Conservation (phyloP, 2,888 invertebrate genomes). For the Heliconius cydno region DNA sequence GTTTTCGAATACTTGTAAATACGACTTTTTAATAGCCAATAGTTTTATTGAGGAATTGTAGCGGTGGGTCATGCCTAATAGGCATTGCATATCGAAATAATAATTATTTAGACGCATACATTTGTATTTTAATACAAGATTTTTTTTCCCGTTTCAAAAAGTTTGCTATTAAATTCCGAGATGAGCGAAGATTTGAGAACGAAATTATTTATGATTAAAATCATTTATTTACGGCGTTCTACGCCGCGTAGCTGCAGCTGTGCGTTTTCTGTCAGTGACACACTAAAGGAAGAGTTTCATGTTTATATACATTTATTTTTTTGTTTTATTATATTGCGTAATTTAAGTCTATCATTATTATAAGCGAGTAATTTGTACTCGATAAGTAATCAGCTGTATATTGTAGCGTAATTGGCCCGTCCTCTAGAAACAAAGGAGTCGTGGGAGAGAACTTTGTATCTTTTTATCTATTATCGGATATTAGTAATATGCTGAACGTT, state of each 20-base stretch:
- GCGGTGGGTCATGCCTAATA: neutral
- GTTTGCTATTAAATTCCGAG: no score
- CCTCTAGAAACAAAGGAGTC: constrained; percentile 41
- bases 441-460: constrained; percentile 33
- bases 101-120: neutral
- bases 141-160: no score
- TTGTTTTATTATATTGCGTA: constrained; percentile 60
- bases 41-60: neutral
- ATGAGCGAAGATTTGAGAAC: no score
- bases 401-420: constrained; percentile 51
- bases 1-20: neutral
- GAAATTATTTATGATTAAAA: no score
- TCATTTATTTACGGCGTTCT: no score
- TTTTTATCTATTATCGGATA: constrained; percentile 26
- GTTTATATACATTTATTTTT: neutral
- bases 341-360: constrained; percentile 70
- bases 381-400: constrained; percentile 57
- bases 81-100: neutral
- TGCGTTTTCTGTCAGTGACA: no score
- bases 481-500: constrained; percentile 20
- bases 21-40: constrained; percentile 3
- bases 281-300: neutral
- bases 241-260: no score
- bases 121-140: no score
- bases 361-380: constrained; percentile 69